Evolutionary conservation across 2,888 invertebrate species (phyloP).

Genomic region (Apodemia hepburni): DNA sequence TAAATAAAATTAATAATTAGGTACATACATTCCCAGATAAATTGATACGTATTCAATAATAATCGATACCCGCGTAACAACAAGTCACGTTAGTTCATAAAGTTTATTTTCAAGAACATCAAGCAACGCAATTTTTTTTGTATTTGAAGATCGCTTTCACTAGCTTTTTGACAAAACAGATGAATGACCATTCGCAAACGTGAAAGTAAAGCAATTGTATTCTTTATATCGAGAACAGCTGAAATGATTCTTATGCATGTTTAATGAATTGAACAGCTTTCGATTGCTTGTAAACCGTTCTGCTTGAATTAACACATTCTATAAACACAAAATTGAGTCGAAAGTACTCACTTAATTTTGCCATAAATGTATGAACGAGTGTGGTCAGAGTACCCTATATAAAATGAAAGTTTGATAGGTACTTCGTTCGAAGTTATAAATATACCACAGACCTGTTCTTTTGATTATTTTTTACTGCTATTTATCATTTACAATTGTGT

Average conservation of each 20-base stretch:
- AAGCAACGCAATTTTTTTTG: constrained; percentile 48
- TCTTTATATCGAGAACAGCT: constrained; percentile 40
- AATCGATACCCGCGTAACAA: background rate
- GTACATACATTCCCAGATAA: too few relatives aligned
- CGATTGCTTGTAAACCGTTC: constrained; percentile 44
- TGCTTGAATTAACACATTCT: constrained; percentile 43
- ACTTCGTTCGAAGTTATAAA: background rate
- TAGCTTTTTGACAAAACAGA: constrained; percentile 60
- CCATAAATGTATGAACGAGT: constrained; percentile 38
- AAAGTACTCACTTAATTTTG: constrained; percentile 30
- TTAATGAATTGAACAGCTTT: constrained; percentile 52
- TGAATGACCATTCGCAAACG: constrained; percentile 68
- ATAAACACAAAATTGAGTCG: constrained; percentile 43
- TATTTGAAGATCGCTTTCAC: constrained; percentile 75
- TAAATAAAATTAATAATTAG: too few relatives aligned
- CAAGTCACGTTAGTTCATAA: constrained; percentile 4
- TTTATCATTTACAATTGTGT: background rate
- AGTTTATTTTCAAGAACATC: background rate
- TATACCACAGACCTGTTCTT: background rate
- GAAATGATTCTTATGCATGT: constrained; percentile 52
- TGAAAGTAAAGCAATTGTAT: constrained; percentile 68
- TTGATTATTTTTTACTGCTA: background rate
- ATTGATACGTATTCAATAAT: too few relatives aligned
- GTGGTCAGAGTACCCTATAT: constrained; percentile 36
- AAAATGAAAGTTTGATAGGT: constrained; percentile 5